Base-by-base conservation (phyloP, 2,888 invertebrate species). In the Drosophila mimetica region DNA sequence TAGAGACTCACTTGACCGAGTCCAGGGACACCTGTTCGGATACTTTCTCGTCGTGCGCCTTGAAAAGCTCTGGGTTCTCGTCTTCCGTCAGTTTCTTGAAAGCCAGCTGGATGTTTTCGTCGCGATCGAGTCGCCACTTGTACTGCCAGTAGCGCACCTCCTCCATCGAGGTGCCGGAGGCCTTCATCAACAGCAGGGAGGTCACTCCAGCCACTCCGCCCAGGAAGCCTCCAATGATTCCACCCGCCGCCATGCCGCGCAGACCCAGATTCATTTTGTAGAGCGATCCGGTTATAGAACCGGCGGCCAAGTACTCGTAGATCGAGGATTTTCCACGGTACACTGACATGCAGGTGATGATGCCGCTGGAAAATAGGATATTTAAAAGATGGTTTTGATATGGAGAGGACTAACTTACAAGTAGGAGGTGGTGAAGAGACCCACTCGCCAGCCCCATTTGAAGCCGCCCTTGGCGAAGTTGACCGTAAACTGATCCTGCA, bases 391-490 rank as follows among this genome's bases (percentile, higher is more conserved):
- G 7, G 8, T 14, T 36, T 36, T 36, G 14, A 36, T 7, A n/a
- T 36, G 4, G 14, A 4, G 11, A 39, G 4, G 1, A 18, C 9
- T 36, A 20, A 65, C 93, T 92, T 92, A 96, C 96, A 94, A 93
- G 90, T 95, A 96, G 14, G 94, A 90, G 28, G 94, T 93, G 39
- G 94, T 93, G 82, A 97, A 97, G 0, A 94, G 86, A 6, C 93
- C 93, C 25, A 96, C 86, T 79, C 95, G 93, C 94, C 94, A 94
- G 4, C 94, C 95, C 94, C 95, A 95, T 76, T 92, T 93, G 14
- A 93, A 93, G 0, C 94, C 96, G n/a, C 96, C 96, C 91, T 93
- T 95, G 0, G 94, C 94, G 91, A 96, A 95, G 74, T 93, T 94
- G 16, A 94, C 48, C 0, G 94, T 94, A 1, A 96, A 94, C 89